A percentile compares a stretch with the other conserved stretches of the same genome.
phyloP scores from a whole-genome alignment of 1,140 invertebrate genomes.

The Colletes gigas region DNA sequence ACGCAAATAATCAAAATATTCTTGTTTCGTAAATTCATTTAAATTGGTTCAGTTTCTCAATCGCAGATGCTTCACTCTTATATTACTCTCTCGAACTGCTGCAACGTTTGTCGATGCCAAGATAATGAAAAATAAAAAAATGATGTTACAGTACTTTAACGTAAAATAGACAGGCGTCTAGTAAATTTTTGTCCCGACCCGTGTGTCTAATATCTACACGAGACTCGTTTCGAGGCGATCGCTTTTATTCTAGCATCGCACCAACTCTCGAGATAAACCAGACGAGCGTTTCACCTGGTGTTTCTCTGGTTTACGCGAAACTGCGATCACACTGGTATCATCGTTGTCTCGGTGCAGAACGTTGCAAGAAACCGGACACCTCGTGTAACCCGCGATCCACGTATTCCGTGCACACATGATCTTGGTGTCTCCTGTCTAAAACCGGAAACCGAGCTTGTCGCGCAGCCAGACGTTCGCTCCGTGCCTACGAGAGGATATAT shows the following conservation, averaged over 20 bases:
- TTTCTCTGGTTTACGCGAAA: slow-evolving; percentile 17
- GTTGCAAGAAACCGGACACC: slow-evolving; percentile 32
- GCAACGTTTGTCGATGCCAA: too few species aligned
- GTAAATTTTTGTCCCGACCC: too few species aligned
- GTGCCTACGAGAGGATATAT: slow-evolving; percentile 2
- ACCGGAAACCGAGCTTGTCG: slow-evolving; percentile 1
- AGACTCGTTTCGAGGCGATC: background rate
- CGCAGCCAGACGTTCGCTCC: slow-evolving; percentile 8
- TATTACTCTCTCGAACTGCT: too few species aligned
- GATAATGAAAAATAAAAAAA: too few species aligned
- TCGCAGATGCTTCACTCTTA: too few species aligned
- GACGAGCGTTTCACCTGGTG: slow-evolving; percentile 25
- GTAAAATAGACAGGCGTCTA: too few species aligned
- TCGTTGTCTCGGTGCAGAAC: background rate
- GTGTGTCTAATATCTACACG: too few species aligned
- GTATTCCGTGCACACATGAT: background rate
- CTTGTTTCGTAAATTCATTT: too few species aligned
- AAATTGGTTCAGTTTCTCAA: too few species aligned
- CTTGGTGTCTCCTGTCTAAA: slow-evolving; percentile 12
- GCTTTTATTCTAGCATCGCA: background rate
- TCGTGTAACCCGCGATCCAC: background rate
- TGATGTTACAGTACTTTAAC: too few species aligned
- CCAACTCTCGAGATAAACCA: background rate
- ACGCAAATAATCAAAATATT: too few species aligned
- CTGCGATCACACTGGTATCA: slow-evolving; percentile 1